Percentiles rank a stretch among this genome's conserved stretches.
Conservation (phyloP, 2,797 vertebrate species). For the Harpagifer antarcticus region DNA sequence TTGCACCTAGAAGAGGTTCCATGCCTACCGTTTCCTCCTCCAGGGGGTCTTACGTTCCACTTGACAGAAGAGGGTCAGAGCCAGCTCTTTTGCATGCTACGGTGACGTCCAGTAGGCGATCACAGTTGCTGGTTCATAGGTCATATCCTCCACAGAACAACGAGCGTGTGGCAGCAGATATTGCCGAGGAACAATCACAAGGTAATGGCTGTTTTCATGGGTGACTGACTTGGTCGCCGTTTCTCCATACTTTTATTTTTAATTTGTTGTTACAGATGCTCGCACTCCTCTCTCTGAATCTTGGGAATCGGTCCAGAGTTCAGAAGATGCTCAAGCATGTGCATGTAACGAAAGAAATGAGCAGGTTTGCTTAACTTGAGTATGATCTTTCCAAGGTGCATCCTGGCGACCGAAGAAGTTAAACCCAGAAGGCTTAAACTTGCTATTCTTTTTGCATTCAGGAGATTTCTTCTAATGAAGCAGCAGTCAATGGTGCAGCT, state of each 20-base stretch:
- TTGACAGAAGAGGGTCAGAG: constrained; percentile 71
- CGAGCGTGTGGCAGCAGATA: constrained; percentile 29
- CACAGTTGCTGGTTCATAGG: not conserved
- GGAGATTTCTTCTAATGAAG: constrained; percentile 42
- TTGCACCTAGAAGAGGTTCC: constrained; percentile 49
- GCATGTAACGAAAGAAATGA: constrained; percentile 13
- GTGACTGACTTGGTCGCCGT: not conserved
- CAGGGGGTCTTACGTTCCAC: constrained; percentile 9
- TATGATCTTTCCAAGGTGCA: not conserved
- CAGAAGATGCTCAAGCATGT: constrained; percentile 44
- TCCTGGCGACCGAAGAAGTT: not conserved
- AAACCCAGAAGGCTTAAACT: not conserved
- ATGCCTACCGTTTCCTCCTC: constrained; percentile 64
- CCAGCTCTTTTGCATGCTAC: constrained; percentile 58
- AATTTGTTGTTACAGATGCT: constrained; percentile 28
- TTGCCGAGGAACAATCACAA: constrained; percentile 69
- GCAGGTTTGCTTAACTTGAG: constrained; percentile 52
- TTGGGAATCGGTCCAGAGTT: constrained; percentile 1
- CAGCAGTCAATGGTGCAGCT: constrained; percentile 33
- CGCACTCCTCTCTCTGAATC: constrained; percentile 1
- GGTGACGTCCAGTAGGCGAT: constrained; percentile 25
- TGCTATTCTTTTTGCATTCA: constrained; percentile 30
- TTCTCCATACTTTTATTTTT: not conserved
- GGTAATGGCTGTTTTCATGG: constrained; percentile 49
- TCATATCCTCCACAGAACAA: constrained; percentile 19